These are phyloP conservation scores for Nephrocerus scutellatus DNA, from an alignment of 2,888 invertebrate species.

Conservation along the genomic window DNA sequence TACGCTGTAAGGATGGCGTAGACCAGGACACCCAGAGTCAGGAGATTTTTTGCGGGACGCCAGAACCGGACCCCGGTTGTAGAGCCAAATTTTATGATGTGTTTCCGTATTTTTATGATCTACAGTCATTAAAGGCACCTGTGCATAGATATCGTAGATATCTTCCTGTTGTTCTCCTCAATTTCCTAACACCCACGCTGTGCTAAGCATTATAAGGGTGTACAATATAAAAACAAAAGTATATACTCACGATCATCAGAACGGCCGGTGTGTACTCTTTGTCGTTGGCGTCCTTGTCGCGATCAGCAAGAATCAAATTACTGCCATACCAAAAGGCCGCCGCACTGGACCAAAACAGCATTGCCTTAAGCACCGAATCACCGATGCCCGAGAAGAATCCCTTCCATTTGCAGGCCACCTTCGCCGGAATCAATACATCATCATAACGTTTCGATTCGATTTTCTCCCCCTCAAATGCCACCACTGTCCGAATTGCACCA, in stretches of 20 bases:
- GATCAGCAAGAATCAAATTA: conserved; percentile 58
- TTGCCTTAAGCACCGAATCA: conserved; percentile 63
- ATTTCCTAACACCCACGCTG: too few relatives aligned
- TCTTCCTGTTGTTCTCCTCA: too few relatives aligned
- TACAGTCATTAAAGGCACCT: too few relatives aligned
- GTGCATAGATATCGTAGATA: too few relatives aligned
- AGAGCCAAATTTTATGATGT: too few relatives aligned
- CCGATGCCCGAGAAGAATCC: conserved; percentile 62
- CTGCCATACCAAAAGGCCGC: conserved; percentile 75
- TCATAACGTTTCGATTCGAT: conserved; percentile 58
- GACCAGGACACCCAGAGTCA: too few relatives aligned
- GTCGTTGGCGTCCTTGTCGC: conserved; percentile 49
- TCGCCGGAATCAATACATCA: conserved; percentile 51
- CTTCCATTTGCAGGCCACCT: conserved; percentile 55
- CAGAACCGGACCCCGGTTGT: too few relatives aligned
- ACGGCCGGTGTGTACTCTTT: conserved; percentile 62
- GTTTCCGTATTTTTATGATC: too few relatives aligned
- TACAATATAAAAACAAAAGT: too few relatives aligned
- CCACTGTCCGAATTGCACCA: conserved; percentile 64
- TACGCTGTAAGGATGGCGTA: too few relatives aligned
- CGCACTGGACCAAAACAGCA: conserved; percentile 64
- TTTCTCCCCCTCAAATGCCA: conserved; percentile 68
- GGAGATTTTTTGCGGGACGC: too few relatives aligned
- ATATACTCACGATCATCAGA: conserved; percentile 57
- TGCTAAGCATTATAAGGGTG: too few relatives aligned